Percentiles rank a stretch among this genome's conserved stretches.
These are phyloP conservation scores for Trypoxylus dichotomus DNA, from an alignment of 1,140 invertebrate genomes.

Conservation along the genomic window DNA sequence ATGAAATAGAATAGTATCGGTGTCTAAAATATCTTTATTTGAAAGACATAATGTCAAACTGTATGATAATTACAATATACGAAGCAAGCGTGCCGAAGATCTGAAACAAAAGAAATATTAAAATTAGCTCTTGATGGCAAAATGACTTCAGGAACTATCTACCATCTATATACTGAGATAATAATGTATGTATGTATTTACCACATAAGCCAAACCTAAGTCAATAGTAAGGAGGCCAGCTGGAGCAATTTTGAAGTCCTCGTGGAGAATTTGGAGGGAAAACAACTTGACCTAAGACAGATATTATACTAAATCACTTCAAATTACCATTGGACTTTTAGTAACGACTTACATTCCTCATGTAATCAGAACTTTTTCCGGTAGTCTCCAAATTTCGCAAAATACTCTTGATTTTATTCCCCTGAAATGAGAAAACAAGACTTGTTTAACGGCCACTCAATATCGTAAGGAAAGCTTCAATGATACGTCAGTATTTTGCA, in stretches of 20 bases:
- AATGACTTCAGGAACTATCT: too few relatives aligned
- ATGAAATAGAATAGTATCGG: background rate
- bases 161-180: too few relatives aligned
- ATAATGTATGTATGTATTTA: conserved; percentile 11
- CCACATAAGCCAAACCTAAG: background rate
- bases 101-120: background rate
- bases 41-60: conserved; percentile 1
- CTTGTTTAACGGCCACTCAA: too few relatives aligned
- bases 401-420: background rate
- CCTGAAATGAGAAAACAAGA: background rate
- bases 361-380: background rate
- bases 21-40: background rate
- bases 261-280: conserved; percentile 3
- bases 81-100: background rate
- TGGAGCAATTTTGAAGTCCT: conserved; percentile 25
- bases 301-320: background rate
- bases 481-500: too few relatives aligned
- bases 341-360: background rate
- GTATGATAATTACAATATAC: conserved; percentile 4
- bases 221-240: conserved; percentile 6
- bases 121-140: background rate
- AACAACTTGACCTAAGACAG: conserved; percentile 14
- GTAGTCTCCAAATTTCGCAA: background rate
- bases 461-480: too few relatives aligned
- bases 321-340: background rate